Evolutionary conservation across 2,113 vertebrate genomes (phyloP), one percentile per base, ranked within the genome.

Genomic region (Eptatretus burgeri): DNA sequence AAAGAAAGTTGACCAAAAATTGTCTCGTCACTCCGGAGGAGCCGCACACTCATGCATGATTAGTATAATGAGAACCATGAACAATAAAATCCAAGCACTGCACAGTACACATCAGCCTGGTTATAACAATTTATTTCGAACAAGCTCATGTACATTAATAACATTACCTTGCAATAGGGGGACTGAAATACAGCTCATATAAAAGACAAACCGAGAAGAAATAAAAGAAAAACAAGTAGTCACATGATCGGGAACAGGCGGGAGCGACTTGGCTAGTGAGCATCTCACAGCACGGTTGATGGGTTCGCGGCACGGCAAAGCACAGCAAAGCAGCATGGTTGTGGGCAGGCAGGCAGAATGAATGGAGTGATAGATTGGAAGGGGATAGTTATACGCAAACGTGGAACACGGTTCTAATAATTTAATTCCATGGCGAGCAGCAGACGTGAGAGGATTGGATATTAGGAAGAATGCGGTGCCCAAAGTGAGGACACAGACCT

Each of bases 61-160:
- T 10, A 60, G 56, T 11, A 60, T 10, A 60, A 60, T 20, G 56
- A 16, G 5, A 18, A 18, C 14, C 53, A 56, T 56, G 5, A 18
- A 5, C 14, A 17, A 60, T n/a, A 60, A 56, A 14, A 60, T 17
- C 12, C n/a, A n/a, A 60, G 56, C 12, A 4, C 52, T 56, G 52
- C 52, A 60, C 27, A 41, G 27, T 7, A 41, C 27, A 41, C 27
- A 41, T 7, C 3, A 41, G 27, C 27, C 27, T 41, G 56, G 56
- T 60, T 60, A 60, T 60, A 60, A n/a, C 56, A 60, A 60, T 60
- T 60, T 60, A 60, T 60, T 60, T n/a, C 20, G n/a, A 60, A 60
- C 19, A 17, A 60, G 20, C 56, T 60, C 56, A 60, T 60, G n/a
- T 60, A 60, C 56, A 60, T 60, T 60, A 60, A 60, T 20, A 60